A percentile compares a stretch with the other conserved stretches of the same genome.
These are phyloP conservation scores for Diadophis punctatus DNA, from an alignment of 2,113 vertebrate species.

Conservation along the genomic window DNA sequence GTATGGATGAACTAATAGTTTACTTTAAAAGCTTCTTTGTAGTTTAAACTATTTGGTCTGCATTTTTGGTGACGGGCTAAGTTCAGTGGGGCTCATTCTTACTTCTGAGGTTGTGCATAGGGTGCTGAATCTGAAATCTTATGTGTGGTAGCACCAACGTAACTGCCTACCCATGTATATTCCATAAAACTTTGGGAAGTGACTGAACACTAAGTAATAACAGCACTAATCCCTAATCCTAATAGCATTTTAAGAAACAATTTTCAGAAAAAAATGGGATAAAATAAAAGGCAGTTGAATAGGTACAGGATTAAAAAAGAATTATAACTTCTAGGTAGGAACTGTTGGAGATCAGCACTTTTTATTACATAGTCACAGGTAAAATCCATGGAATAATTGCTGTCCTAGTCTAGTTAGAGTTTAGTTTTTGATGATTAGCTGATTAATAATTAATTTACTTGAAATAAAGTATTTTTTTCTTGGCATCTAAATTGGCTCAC, in stretches of 20 bases:
- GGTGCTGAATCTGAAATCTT: background rate
- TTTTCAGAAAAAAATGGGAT: background rate
- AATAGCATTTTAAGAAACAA: background rate
- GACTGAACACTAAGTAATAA: background rate
- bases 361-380: background rate
- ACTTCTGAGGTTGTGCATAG: background rate
- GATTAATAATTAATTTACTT: background rate
- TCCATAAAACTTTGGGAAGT: background rate
- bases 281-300: background rate
- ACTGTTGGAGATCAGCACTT: background rate
- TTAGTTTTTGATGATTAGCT: background rate
- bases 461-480: background rate
- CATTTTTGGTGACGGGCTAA: background rate
- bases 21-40: background rate
- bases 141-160: background rate
- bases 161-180: background rate
- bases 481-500: background rate
- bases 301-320: background rate
- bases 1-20: background rate
- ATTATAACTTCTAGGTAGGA: background rate
- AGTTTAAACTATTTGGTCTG: background rate
- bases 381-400: background rate
- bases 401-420: background rate
- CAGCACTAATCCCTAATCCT: background rate
- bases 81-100: background rate